A percentile compares a stretch with the other conserved stretches of the same genome.
Evolutionary conservation across 2,113 vertebrate species (phyloP).

Genomic region (Gnathonemus echidnorhynchus): DNA sequence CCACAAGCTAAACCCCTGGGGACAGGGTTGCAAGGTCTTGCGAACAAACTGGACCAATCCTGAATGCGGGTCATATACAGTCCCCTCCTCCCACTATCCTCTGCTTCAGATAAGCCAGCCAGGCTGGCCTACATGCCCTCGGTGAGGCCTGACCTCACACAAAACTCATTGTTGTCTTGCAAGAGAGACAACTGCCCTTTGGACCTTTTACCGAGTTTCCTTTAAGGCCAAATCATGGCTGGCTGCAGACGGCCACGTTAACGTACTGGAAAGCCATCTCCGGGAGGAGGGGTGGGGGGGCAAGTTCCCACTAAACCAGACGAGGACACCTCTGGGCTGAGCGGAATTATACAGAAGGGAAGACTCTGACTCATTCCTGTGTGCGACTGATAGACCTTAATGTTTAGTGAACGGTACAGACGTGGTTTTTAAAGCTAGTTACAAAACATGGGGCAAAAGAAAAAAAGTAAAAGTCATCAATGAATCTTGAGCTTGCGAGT

Average conservation of each 20-base stretch:
- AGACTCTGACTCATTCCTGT: not conserved
- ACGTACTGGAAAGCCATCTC: not conserved
- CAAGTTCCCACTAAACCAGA: not conserved
- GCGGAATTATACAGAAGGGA: not conserved
- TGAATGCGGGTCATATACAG: not conserved
- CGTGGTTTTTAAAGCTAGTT: not conserved
- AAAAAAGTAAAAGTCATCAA: not conserved
- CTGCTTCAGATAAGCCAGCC: constrained; percentile 51
- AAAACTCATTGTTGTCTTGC: constrained; percentile 51
- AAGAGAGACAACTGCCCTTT: constrained; percentile 52
- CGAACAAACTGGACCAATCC: not conserved
- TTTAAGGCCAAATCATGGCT: constrained; percentile 38
- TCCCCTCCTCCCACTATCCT: constrained; percentile 20
- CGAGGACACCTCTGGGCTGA: not conserved
- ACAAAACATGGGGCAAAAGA: not conserved
- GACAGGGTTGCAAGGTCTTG: not conserved
- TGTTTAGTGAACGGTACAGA: not conserved
- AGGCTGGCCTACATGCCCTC: constrained; percentile 44
- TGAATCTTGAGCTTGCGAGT: not conserved
- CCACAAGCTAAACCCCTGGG: not conserved
- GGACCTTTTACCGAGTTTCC: constrained; percentile 47
- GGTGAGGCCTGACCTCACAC: constrained; percentile 43
- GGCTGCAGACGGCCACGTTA: constrained; percentile 32
- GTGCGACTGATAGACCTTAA: not conserved
- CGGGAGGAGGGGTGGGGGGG: not conserved